Evolutionary conservation across 2,113 vertebrate species (phyloP).

Genomic region (Gallinago paraguaiae): DNA sequence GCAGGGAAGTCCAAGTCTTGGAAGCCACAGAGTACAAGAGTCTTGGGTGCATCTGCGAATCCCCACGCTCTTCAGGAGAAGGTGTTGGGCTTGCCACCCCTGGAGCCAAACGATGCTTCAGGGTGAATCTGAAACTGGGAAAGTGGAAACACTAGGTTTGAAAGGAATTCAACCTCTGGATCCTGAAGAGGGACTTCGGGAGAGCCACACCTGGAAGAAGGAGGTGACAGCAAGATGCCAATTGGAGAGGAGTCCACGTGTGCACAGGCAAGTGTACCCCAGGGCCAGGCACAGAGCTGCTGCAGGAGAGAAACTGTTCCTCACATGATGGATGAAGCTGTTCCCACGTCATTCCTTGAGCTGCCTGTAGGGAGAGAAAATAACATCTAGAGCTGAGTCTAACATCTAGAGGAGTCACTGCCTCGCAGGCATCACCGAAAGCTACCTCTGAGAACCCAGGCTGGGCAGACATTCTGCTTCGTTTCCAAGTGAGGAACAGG

Average conservation of each 20-base stretch:
- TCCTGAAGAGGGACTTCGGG: not conserved
- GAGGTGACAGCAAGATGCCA: not conserved
- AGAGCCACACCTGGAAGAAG: not conserved
- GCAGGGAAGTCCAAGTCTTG: not conserved
- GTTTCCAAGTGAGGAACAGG: not conserved
- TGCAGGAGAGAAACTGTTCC: not conserved
- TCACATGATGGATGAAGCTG: not conserved
- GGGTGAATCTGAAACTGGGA: not conserved
- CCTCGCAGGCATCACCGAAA: not conserved
- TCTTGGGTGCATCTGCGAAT: not conserved
- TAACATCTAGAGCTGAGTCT: not conserved
- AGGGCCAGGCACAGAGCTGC: not conserved
- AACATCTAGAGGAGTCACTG: not conserved
- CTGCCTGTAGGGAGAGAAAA: not conserved
- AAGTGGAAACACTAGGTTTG: not conserved
- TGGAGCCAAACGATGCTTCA: not conserved
- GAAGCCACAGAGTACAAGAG: not conserved
- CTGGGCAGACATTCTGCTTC: not conserved
- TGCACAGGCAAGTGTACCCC: not conserved
- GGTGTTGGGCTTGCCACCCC: not conserved
- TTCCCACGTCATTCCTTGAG: not conserved
- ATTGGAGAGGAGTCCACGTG: not conserved
- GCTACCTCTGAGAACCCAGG: not conserved
- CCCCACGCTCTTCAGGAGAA: not conserved
- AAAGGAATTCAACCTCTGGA: rapidly evolving